Percentiles rank a stretch among this genome's conserved stretches.
phyloP scores from a whole-genome alignment of 2,113 vertebrate species.

The Fulmarus glacialis region DNA sequence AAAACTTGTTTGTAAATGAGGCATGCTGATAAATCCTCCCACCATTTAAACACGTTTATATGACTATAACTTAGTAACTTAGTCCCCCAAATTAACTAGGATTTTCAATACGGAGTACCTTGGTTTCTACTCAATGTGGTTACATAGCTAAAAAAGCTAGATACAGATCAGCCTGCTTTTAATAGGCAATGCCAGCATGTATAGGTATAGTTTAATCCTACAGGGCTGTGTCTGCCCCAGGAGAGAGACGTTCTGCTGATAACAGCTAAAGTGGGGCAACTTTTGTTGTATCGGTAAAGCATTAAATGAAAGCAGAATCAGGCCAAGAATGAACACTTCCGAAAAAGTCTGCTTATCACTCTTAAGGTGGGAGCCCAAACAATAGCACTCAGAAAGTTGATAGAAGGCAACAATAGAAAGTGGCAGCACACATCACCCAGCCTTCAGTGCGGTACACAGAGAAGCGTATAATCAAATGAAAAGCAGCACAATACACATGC shows the following conservation, averaged over 20 bases:
- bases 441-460: accelerated
- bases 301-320: neutral
- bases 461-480: neutral
- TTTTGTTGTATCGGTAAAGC: neutral
- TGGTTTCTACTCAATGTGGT: neutral
- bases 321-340: neutral
- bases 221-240: neutral
- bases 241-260: neutral
- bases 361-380: neutral
- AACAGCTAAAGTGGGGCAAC: neutral
- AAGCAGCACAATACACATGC: neutral
- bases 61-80: accelerated
- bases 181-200: neutral
- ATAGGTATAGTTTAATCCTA: neutral
- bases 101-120: neutral
- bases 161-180: neutral
- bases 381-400: neutral
- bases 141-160: neutral
- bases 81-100: neutral
- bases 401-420: neutral
- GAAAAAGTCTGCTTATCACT: neutral
- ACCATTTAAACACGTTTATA: neutral
- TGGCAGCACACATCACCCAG: neutral
- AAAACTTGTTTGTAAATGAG: neutral
- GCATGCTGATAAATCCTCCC: neutral